phyloP scores from a whole-genome alignment of 2,797 vertebrate genomes.

The Acanthis flammea region DNA sequence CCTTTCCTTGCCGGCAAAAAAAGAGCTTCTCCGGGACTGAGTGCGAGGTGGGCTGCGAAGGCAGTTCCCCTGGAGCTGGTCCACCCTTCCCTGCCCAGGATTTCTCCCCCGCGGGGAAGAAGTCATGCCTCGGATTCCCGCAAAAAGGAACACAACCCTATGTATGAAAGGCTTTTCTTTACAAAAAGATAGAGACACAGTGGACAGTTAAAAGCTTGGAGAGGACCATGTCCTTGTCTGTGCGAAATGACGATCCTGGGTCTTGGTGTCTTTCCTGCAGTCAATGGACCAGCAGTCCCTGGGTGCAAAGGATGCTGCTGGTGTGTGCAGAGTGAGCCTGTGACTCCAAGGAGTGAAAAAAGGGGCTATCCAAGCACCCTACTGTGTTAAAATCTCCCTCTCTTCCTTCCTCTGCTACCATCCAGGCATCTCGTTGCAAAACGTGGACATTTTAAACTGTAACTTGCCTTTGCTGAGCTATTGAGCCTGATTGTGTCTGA shows the following conservation, averaged over 20 bases:
- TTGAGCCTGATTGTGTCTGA: slow-evolving; percentile 39
- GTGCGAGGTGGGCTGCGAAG: no score
- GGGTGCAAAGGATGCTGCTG: not conserved
- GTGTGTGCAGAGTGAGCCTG: accelerated
- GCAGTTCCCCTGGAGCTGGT: no score
- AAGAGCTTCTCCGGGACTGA: no score
- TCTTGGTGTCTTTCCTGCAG: not conserved
- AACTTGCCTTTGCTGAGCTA: slow-evolving; percentile 42
- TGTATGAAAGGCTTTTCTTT: not conserved
- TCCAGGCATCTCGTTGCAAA: not conserved
- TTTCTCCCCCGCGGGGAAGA: no score
- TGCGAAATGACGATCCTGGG: not conserved
- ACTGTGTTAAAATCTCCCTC: not conserved
- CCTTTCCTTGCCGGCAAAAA: no score
- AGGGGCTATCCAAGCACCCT: not conserved
- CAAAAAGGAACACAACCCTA: accelerated
- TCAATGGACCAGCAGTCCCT: no score
- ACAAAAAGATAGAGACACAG: not conserved
- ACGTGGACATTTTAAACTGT: not conserved
- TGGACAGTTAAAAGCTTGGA: not conserved
- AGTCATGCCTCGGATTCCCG: no score
- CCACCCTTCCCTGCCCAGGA: no score
- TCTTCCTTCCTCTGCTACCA: not conserved
- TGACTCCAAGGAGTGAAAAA: not conserved
- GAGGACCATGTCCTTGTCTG: not conserved